Evolutionary conservation across 2,888 invertebrate genomes (phyloP).

Genomic region (Archips crataeganus): DNA sequence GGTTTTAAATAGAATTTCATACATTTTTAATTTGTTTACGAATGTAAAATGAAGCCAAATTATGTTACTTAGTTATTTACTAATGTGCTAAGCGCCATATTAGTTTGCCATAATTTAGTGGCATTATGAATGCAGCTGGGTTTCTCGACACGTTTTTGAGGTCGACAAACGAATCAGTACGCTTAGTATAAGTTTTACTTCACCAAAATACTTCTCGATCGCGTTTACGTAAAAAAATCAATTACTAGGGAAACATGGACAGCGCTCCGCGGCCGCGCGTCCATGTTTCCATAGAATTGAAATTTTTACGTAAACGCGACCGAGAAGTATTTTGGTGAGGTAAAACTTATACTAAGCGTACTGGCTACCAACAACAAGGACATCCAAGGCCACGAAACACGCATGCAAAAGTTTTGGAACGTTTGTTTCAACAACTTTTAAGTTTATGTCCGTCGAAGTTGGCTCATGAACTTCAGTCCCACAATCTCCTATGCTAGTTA

Average conservation of each 20-base stretch:
- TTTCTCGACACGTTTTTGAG: constrained; percentile 24
- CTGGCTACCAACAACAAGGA: constrained; percentile 27
- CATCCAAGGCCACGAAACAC: constrained; percentile 26
- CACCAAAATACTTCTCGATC: too few relatives aligned
- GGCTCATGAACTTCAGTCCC: not conserved
- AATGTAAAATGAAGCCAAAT: not conserved
- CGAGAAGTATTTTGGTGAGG: too few relatives aligned
- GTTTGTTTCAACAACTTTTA: not conserved
- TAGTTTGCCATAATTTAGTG: constrained; percentile 16
- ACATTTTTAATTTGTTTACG: not conserved
- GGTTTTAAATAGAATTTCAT: constrained; percentile 5
- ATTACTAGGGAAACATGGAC: too few relatives aligned
- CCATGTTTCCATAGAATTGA: too few relatives aligned
- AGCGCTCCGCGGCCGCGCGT: too few relatives aligned
- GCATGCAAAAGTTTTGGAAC: constrained; percentile 17
- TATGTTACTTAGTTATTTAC: not conserved
- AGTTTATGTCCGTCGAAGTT: not conserved
- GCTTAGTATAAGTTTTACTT: too few relatives aligned
- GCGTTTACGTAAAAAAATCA: too few relatives aligned
- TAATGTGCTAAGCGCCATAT: not conserved
- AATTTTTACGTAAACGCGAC: too few relatives aligned
- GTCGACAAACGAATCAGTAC: constrained; percentile 25
- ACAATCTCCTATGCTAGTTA: not conserved
- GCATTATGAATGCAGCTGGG: constrained; percentile 20
- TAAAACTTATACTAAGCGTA: too few relatives aligned